Base-by-base conservation (phyloP, 2,113 vertebrate genomes). In the Taurulus bubalis region DNA sequence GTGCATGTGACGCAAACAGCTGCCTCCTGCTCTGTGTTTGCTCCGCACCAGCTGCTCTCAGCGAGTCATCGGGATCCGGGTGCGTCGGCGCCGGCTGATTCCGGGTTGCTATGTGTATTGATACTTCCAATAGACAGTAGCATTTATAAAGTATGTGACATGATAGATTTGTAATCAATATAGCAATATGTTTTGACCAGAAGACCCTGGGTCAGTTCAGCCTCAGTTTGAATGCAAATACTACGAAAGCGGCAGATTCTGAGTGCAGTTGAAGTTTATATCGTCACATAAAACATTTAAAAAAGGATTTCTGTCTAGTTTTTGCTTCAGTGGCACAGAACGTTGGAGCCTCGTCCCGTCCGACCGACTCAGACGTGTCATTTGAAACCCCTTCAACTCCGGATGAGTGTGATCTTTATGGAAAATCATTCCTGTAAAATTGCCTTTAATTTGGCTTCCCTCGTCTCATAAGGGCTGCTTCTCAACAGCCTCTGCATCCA, bases 341-440 rank as follows among this genome's bases (percentile, higher is more conserved):
- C 65, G 3, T 56, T n/a, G 6, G 3, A 22, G 7, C n/a, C 22
- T 20, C 38, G 32, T 62, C 15, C 16, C 3, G 51, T 49, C 9
- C n/a, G 26, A 2, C 22, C 20, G 18, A 4, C 47, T 53, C 20
- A 38, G 18, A 63, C 30, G 36, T 28, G 16, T 6, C 59, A 11
- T 78, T 38, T 51, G 6, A 15, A n/a, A 7, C 49, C 28, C 38
- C 5, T 45, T 26, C 20, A 47, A 22, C 28, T 69, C 28, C 22
- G n/a, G 4, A 45, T 66, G 62, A 55, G 20, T 59, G 55, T 51
- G 55, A 60, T 69, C 30, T 60, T 49, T 15, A 77, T 22, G 40
- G 15, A 69, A 40, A 60, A 10, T 8, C 11, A 28, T 60, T 70
- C 10, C 45, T 30, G 4, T 58, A 40, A 40, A 26, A 7, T 40